Percentiles rank a stretch among this genome's conserved stretches.
These are phyloP conservation scores for Ameiurus melas DNA, from an alignment of 2,113 vertebrate species.

Conservation along the genomic window DNA sequence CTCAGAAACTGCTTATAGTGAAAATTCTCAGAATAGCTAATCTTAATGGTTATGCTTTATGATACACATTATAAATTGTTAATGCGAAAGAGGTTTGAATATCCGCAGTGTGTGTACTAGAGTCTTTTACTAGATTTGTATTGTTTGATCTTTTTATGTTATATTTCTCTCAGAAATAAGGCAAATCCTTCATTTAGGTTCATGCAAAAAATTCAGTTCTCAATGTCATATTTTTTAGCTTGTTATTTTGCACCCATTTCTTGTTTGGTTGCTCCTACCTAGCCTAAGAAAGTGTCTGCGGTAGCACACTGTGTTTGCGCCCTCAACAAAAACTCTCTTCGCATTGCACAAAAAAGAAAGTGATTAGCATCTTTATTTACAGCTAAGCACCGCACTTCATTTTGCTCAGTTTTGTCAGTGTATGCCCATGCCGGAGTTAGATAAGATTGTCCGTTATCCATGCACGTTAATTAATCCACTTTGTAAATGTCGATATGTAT, in stretches of 20 bases:
- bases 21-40: slow-evolving; percentile 1
- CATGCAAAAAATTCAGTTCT: not conserved
- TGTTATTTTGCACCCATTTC: not conserved
- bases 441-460: not conserved
- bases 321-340: not conserved
- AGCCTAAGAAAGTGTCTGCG: not conserved
- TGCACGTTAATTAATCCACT: not conserved
- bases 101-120: not conserved
- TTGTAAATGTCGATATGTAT: not conserved
- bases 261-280: not conserved
- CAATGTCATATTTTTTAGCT: not conserved
- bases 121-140: not conserved
- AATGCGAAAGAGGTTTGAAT: not conserved
- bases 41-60: slow-evolving; percentile 20
- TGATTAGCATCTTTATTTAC: not conserved
- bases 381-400: not conserved
- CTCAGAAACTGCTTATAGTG: not conserved
- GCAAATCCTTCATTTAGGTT: not conserved
- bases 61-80: not conserved
- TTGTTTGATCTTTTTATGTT: not conserved
- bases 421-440: not conserved
- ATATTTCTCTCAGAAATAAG: not conserved
- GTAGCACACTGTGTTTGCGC: not conserved
- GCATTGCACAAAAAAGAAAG: not conserved
- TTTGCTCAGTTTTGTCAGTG: not conserved